These are phyloP conservation scores for Hirtodrosophila trivittata DNA, from an alignment of 2,888 invertebrate genomes.

Conservation along the genomic window DNA sequence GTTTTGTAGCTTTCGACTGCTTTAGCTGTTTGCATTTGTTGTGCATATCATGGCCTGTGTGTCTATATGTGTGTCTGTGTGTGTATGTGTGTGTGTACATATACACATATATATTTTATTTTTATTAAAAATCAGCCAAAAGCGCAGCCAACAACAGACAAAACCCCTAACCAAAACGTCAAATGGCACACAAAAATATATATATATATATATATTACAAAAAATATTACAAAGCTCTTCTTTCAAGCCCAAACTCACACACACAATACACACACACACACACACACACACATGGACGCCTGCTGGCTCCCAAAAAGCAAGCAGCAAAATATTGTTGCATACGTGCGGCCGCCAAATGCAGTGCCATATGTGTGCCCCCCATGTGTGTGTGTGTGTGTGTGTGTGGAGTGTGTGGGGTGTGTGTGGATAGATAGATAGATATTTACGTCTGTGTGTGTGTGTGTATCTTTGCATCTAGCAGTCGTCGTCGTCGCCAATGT, in stretches of 20 bases:
- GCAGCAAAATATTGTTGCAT: conserved; percentile 63
- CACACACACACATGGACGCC: conserved; percentile 3
- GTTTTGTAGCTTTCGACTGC: conserved; percentile 52
- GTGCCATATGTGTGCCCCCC: conserved; percentile 27
- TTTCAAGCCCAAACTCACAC: conserved; percentile 22
- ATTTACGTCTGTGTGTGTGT: conserved; percentile 7
- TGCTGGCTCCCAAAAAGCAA: conserved; percentile 39
- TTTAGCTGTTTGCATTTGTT: conserved; percentile 48
- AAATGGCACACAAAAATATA: conserved; percentile 49
- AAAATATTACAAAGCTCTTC: conserved; percentile 56
- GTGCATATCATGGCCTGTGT: conserved; percentile 10
- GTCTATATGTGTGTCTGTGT: conserved; percentile 1
- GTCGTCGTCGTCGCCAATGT: conserved; percentile 9
- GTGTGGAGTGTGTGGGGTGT: conserved; percentile 10
- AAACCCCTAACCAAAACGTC: conserved; percentile 52
- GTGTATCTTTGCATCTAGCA: conserved; percentile 28
- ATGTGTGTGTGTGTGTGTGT: background rate
- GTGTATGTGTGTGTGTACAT: background rate
- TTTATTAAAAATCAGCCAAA: conserved; percentile 65
- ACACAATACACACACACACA: conserved; percentile 4
- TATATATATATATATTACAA: conserved; percentile 28
- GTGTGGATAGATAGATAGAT: too few species aligned
- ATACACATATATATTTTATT: conserved; percentile 49
- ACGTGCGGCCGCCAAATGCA: conserved; percentile 47
- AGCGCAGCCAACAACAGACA: conserved; percentile 46